Conservation (phyloP, 2,888 invertebrate genomes). For the Molanna angustata region DNA sequence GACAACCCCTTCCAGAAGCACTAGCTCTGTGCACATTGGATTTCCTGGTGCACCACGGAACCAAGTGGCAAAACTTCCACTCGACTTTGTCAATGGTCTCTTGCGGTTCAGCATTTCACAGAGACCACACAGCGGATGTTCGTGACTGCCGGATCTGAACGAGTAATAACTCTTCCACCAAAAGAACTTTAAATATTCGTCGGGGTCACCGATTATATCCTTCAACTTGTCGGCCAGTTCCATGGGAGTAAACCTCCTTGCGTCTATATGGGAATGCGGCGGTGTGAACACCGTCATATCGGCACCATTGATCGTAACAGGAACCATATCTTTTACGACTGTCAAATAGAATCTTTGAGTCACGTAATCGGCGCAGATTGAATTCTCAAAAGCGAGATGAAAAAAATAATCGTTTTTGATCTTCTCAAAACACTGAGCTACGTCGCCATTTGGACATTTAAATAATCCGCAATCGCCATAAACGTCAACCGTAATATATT, state of each 20-base stretch:
- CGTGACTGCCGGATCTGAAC: slow-evolving; percentile 27
- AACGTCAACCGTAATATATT: slow-evolving; percentile 58
- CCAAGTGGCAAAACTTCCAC: no score
- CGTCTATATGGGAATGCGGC: slow-evolving; percentile 61
- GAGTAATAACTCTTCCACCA: slow-evolving; percentile 60
- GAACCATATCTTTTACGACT: slow-evolving; percentile 47
- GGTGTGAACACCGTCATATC: slow-evolving; percentile 51
- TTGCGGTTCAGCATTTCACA: slow-evolving; percentile 56
- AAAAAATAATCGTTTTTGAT: slow-evolving; percentile 61
- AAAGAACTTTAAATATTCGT: slow-evolving; percentile 62
- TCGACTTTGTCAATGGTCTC: no score
- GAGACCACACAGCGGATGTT: slow-evolving; percentile 52
- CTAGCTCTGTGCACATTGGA: no score
- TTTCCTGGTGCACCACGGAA: no score
- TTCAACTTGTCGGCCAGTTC: slow-evolving; percentile 58
- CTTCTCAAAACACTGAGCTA: slow-evolving; percentile 40
- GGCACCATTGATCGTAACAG: slow-evolving; percentile 40
- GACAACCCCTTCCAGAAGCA: no score
- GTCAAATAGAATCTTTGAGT: slow-evolving; percentile 61
- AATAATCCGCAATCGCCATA: slow-evolving; percentile 59
- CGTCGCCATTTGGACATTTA: slow-evolving; percentile 36
- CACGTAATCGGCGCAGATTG: slow-evolving; percentile 66
- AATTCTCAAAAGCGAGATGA: slow-evolving; percentile 66
- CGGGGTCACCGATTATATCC: slow-evolving; percentile 49
- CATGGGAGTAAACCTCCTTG: slow-evolving; percentile 56